Base-by-base conservation (phyloP, 1,140 invertebrate species). In the Phymorhynchus buccinoides region DNA sequence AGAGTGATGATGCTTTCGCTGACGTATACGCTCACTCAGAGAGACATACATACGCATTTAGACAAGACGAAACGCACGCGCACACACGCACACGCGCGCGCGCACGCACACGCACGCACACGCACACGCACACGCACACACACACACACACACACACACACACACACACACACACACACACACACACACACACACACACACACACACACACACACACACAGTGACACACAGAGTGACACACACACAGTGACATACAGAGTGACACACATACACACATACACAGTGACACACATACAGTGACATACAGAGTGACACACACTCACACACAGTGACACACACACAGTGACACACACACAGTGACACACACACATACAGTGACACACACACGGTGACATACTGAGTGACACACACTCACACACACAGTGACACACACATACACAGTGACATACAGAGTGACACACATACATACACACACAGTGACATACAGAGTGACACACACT, bases 71-170 rank as follows among this genome's bases (percentile, higher is more conserved):
- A 32, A 66, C 66, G 44, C 32, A 44, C 30, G 37, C 48, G 75
- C 68, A 75, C 37, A 75, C 66, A 75, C 48, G 42, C 68, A 84
- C 39, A 71, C 68, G 75, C 48, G 75, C 68, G 75, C 68, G 75
- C 12, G 41, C 30, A 73, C 68, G 75, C 68, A 84, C 56, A 84
- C 27, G 44, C 83, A 83, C 32, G 68, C 80, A 82, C 48, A 82
- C 37, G 66, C 48, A 82, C 39, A 48, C 48, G 66, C 48, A 82
- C 3, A 82, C 48, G 66, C 22, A 66, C 3, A 3, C 35, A 83
- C 44, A 83, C 56, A 78, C 75, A 78, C 75, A 37, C 35, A 78
- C 22, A 37, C 75, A 78, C 39, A 30, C 42, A 37, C 52, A 48
- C 44, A 48, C 44, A 48, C 44, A 48, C 44, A 48, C 44, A 48